A percentile compares a stretch with the other conserved stretches of the same genome.
These are phyloP conservation scores for Esox lucius DNA, from an alignment of 2,797 vertebrate species.

Conservation along the genomic window DNA sequence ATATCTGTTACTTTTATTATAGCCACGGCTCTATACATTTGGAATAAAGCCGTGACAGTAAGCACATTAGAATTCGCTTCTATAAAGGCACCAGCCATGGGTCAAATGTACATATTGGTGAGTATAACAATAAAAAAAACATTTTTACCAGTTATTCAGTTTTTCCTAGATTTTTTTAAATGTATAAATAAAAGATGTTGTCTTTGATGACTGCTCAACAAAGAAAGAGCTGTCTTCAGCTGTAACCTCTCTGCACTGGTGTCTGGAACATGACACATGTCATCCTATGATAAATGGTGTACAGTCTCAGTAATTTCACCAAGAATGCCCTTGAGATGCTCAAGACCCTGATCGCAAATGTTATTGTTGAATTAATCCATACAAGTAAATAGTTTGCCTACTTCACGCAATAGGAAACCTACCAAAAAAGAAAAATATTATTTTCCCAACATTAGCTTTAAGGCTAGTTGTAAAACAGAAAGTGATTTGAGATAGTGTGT, in stretches of 20 bases:
- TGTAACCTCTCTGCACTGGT: slow-evolving; percentile 97
- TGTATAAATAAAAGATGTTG: slow-evolving; percentile 76
- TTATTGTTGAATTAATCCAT: slow-evolving; percentile 99
- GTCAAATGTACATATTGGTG: not conserved
- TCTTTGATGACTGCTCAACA: slow-evolving; percentile 94
- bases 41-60: slow-evolving; percentile 69
- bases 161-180: slow-evolving; percentile 53
- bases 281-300: slow-evolving; percentile 99
- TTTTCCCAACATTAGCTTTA: slow-evolving; percentile 30
- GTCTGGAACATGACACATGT: slow-evolving; percentile 99
- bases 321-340: slow-evolving; percentile 99
- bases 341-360: slow-evolving; percentile 97
- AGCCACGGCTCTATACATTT: not conserved
- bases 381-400: slow-evolving; percentile 81
- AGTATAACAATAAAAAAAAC: not conserved
- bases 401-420: slow-evolving; percentile 69
- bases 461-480: not conserved
- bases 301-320: slow-evolving; percentile 99
- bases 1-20: no score
- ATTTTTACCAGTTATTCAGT: not conserved
- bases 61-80: slow-evolving; percentile 17
- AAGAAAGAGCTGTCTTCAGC: slow-evolving; percentile 94
- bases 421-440: slow-evolving; percentile 51
- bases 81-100: not conserved
- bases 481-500: not conserved